Percentiles rank a stretch among this genome's conserved stretches.
Conservation (phyloP, 2,113 vertebrate genomes). For the Egretta garzetta region DNA sequence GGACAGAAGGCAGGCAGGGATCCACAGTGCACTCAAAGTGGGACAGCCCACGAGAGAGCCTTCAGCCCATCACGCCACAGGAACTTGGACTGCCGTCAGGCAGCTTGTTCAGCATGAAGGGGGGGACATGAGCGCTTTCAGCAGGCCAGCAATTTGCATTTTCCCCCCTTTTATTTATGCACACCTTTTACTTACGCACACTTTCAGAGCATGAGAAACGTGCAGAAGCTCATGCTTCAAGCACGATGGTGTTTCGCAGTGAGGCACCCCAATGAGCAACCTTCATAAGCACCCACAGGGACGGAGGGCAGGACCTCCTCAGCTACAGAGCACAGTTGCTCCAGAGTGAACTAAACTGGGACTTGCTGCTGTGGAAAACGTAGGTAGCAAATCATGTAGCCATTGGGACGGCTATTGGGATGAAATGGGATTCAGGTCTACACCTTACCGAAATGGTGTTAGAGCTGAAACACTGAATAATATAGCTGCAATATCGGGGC, state of each 20-base stretch:
- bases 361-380: not conserved
- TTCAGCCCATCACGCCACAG: not conserved
- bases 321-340: accelerated
- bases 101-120: not conserved
- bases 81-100: not conserved
- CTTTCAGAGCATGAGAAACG: not conserved
- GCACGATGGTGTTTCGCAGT: not conserved
- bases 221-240: not conserved
- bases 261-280: not conserved
- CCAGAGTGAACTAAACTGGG: not conserved
- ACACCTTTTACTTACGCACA: not conserved
- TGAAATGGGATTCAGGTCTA: not conserved
- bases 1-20: not conserved
- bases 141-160: not conserved
- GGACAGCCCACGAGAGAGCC: not conserved
- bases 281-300: not conserved
- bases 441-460: not conserved
- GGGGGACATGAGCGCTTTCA: accelerated
- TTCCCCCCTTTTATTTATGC: not conserved
- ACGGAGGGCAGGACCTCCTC: not conserved
- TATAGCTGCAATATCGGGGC: not conserved
- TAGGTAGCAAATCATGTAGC: accelerated
- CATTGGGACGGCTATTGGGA: not conserved
- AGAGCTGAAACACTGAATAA: not conserved
- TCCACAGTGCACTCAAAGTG: not conserved